These are phyloP conservation scores for Lamellibrachia satsuma DNA, from an alignment of 2,888 invertebrate species.

Conservation along the genomic window DNA sequence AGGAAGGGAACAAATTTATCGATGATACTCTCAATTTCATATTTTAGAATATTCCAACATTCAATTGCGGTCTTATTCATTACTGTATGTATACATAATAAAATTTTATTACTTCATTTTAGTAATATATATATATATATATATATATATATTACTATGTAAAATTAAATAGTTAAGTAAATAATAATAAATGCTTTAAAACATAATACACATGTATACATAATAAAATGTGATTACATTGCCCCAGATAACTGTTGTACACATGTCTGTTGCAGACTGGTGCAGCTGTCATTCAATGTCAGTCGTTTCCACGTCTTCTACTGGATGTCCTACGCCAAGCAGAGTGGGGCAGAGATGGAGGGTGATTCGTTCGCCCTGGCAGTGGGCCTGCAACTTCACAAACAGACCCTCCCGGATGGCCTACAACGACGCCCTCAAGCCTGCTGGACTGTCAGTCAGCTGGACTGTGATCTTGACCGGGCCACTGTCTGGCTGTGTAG, in stretches of 20 bases:
- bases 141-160: too few species aligned
- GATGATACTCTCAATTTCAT: too few species aligned
- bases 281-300: slow-evolving; percentile 85
- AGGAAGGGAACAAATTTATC: too few species aligned
- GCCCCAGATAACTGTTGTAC: not conserved
- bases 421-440: slow-evolving; percentile 85
- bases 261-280: slow-evolving; percentile 74
- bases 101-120: not conserved
- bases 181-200: too few species aligned
- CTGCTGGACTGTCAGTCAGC: slow-evolving; percentile 83
- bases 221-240: not conserved
- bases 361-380: slow-evolving; percentile 57
- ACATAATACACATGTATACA: too few species aligned
- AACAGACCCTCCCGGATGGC: slow-evolving; percentile 74
- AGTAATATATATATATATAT: too few species aligned
- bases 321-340: slow-evolving; percentile 97
- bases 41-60: too few species aligned
- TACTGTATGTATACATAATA: not conserved
- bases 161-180: too few species aligned
- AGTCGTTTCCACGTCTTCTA: slow-evolving; percentile 84
- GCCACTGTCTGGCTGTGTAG: slow-evolving; percentile 68
- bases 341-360: slow-evolving; percentile 74
- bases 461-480: slow-evolving; percentile 71
- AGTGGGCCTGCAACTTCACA: slow-evolving; percentile 29
- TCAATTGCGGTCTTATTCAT: too few species aligned